These are phyloP conservation scores for Panulirus ornatus DNA, from an alignment of 1,140 invertebrate genomes.

Conservation along the genomic window DNA sequence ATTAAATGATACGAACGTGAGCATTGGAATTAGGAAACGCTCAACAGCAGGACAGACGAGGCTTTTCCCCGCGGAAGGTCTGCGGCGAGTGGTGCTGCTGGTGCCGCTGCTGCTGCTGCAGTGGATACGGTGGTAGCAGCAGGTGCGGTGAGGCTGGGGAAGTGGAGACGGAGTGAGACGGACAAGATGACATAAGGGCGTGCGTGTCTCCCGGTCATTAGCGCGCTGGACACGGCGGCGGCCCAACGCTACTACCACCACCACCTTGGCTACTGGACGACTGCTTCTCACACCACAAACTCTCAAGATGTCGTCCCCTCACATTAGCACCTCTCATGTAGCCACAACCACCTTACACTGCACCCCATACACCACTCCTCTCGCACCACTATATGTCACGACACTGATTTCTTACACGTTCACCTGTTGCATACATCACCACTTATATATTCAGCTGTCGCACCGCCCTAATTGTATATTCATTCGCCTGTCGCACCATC, in stretches of 20 bases:
- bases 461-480: neutral
- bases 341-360: too few relatives aligned
- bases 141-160: neutral
- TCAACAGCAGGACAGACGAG: neutral
- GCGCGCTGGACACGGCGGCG: conserved; percentile 8
- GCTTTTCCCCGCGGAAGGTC: too few relatives aligned
- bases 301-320: too few relatives aligned
- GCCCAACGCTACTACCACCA: too few relatives aligned
- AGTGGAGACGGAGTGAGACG: neutral
- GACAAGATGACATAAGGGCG: conserved; percentile 27
- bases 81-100: too few relatives aligned
- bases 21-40: neutral
- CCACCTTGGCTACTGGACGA: too few relatives aligned
- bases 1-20: neutral
- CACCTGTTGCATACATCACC: too few relatives aligned
- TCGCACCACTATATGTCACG: neutral
- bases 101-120: neutral
- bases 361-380: too few relatives aligned
- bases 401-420: neutral
- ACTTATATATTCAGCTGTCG: too few relatives aligned
- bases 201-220: conserved; percentile 44
- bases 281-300: too few relatives aligned
- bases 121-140: neutral
- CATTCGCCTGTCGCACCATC: too few relatives aligned
- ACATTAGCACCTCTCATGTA: too few relatives aligned